Conservation (phyloP, 2,888 invertebrate species). For the Glyphotaelius pellucidus region DNA sequence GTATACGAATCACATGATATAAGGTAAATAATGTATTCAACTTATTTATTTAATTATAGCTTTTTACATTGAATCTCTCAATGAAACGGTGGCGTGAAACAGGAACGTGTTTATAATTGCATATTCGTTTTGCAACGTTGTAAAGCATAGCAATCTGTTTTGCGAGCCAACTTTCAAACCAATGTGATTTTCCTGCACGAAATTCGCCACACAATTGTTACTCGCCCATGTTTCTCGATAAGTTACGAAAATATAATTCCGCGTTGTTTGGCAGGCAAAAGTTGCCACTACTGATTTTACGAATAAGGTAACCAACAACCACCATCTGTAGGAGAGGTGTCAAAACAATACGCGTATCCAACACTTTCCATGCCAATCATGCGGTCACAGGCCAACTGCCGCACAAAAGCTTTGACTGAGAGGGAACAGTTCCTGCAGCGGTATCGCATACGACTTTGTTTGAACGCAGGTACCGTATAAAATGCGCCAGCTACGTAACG, state of each 20-base stretch:
- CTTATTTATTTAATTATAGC: neutral
- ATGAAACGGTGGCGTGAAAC: neutral
- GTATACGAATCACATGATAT: too few species aligned
- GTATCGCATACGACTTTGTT: neutral
- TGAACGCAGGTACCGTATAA: neutral
- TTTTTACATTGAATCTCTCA: neutral
- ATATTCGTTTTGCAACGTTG: neutral
- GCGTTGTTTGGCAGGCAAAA: constrained; percentile 1
- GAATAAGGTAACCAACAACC: neutral
- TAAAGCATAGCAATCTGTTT: neutral
- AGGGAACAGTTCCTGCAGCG: neutral
- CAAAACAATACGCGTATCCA: constrained; percentile 48
- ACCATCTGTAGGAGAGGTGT: constrained; percentile 36
- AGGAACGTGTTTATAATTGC: neutral
- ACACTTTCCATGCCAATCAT: constrained; percentile 32
- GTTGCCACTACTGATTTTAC: neutral
- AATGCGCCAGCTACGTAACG: neutral
- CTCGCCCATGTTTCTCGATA: neutral
- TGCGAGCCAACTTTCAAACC: neutral
- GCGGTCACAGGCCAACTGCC: constrained; percentile 8
- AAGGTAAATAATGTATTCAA: neutral
- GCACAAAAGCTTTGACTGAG: constrained; percentile 20
- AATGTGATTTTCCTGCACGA: neutral
- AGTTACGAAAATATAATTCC: neutral
- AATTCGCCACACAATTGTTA: neutral